Base-by-base conservation (phyloP, 2,888 invertebrate species). In the Heliconius aoede region DNA sequence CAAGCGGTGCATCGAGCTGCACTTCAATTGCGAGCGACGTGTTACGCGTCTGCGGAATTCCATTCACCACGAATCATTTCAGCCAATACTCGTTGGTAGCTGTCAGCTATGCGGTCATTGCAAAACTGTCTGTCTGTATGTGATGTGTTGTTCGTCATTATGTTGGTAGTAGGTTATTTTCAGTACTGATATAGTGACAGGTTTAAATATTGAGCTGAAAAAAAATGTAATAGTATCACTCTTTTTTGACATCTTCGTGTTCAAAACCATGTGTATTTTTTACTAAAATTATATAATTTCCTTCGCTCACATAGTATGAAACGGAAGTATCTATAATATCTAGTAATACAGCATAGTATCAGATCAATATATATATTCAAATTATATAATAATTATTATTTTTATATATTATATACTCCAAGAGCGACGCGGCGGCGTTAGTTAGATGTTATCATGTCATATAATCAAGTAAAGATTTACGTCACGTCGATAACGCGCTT, bases 1-100 rank as follows among this genome's bases (percentile, higher is more conserved):
- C 71, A 72, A 69, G n/a, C 30, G 18, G n/a, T 69, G 36, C 73
- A 67, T 67, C 36, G 55, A 58, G 51, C 2, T 30, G 74, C 32
- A 74, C 65, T 58, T 74, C 74, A 67, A 74, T 67, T 58, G 67
- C 67, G 28, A 36, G n/a, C 58, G 73, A 74, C 36, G 40, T 40
- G 11, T 60, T 74, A 55, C 67, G 67, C 62, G 62, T 40, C 46
- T 74, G 32, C 28, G 67, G 55, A 67, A 74, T 74, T 67, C 51
- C 67, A 58, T 67, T 67, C 24, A 67, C 58, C 60, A 9, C 15
- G 40, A 65, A 65, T 26, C 28, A 67, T 64, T 64, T 67, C 55
- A 55, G 30, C 24, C 51, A 32, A 69, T 69, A 55, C 60, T 26
- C 15, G 60, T 55, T 55, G 21, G 21, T 60, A 26, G 30, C 32